Evolutionary conservation across 1,140 invertebrate genomes (phyloP).

Genomic region (Physella acuta): DNA sequence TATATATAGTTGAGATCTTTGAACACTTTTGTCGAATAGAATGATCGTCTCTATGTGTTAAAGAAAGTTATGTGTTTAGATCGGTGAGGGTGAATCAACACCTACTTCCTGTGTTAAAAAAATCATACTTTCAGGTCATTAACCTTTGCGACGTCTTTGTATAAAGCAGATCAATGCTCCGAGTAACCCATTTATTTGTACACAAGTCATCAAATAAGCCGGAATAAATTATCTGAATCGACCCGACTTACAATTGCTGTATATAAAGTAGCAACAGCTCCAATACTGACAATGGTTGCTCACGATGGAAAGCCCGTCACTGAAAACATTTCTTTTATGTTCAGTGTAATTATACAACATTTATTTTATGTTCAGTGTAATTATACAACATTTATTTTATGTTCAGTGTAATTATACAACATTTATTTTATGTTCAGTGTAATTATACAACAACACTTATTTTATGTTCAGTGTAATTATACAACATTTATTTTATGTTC

Average conservation of each 20-base stretch:
- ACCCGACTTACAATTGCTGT: conserved; percentile 81
- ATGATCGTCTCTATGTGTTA: too few relatives aligned
- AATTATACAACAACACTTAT: neutral
- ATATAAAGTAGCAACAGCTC: conserved; percentile 82
- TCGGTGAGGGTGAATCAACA: too few relatives aligned
- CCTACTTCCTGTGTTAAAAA: too few relatives aligned
- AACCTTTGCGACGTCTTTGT: too few relatives aligned
- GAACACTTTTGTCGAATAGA: too few relatives aligned
- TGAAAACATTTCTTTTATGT: conserved; percentile 8
- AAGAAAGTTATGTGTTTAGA: too few relatives aligned
- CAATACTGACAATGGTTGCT: conserved; percentile 73
- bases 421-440: neutral
- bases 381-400: neutral
- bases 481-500: neutral
- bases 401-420: neutral
- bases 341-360: neutral
- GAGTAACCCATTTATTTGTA: too few relatives aligned
- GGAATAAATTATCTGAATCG: too few relatives aligned
- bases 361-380: neutral
- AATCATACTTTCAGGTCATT: too few relatives aligned
- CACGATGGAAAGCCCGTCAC: conserved; percentile 49
- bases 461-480: neutral
- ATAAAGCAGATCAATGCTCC: too few relatives aligned
- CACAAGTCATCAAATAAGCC: too few relatives aligned
- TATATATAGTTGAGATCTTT: too few relatives aligned